These are phyloP conservation scores for Sebastes minor DNA, from an alignment of 2,797 vertebrate genomes.

Conservation along the genomic window DNA sequence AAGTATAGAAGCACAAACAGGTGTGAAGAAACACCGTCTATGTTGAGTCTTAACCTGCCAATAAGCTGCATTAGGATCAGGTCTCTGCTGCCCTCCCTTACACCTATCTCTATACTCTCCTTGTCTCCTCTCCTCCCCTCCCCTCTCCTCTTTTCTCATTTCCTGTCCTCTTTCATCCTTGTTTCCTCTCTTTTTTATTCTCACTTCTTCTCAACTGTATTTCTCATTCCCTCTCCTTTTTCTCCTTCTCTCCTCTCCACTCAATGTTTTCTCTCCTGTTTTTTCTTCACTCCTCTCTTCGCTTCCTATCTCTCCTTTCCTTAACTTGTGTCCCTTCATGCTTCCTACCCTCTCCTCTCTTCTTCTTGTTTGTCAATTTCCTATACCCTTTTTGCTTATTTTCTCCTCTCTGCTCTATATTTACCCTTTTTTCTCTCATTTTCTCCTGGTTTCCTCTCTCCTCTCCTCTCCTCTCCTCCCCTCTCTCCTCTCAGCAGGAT, in stretches of 20 bases:
- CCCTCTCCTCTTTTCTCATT: background rate
- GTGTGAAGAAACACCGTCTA: background rate
- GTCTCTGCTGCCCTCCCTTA: background rate
- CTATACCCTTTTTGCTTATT: background rate
- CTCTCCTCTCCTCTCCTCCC: slow-evolving; percentile 10
- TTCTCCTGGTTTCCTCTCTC: background rate
- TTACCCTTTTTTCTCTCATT: background rate
- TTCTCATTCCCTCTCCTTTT: background rate
- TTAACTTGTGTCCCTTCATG: too few species aligned
- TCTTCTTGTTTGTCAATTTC: background rate
- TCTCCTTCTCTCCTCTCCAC: background rate
- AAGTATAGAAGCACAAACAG: background rate
- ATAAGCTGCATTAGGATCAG: background rate
- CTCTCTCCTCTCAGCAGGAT: slow-evolving; percentile 34
- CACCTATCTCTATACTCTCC: background rate
- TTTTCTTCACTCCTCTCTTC: too few species aligned
- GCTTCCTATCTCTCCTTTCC: background rate
- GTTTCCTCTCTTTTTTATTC: background rate
- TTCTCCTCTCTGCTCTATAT: background rate
- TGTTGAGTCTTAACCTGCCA: background rate
- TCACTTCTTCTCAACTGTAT: background rate
- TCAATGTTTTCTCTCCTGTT: background rate
- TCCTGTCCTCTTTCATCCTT: background rate
- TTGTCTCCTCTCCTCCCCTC: background rate
- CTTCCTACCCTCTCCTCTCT: background rate